phyloP scores from a whole-genome alignment of 2,888 invertebrate genomes.

The Perithous albicinctus region DNA sequence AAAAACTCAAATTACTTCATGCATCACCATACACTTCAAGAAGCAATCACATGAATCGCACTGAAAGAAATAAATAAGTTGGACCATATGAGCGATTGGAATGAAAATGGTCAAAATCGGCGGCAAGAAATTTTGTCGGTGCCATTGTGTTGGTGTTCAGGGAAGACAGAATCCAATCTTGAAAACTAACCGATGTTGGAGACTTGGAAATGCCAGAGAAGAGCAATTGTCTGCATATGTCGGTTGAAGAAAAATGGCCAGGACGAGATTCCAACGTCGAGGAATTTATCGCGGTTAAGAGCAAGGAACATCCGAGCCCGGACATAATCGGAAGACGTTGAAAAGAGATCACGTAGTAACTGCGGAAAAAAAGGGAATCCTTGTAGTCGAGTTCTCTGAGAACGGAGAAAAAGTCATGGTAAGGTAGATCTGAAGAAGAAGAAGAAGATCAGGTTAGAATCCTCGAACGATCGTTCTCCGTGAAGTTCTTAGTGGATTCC shows the following conservation, averaged over 20 bases:
- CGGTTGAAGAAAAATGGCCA: constrained; percentile 67
- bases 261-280: constrained; percentile 62
- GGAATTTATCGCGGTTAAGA: constrained; percentile 58
- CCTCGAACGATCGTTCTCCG: constrained; percentile 35
- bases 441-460: constrained; percentile 69
- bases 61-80: not conserved
- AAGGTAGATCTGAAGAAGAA: constrained; percentile 72
- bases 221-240: constrained; percentile 66
- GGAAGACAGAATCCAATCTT: constrained; percentile 2
- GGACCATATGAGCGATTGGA: not conserved
- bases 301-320: constrained; percentile 35
- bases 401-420: constrained; percentile 71
- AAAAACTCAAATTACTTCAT: no score
- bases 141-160: constrained; percentile 1
- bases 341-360: constrained; percentile 42
- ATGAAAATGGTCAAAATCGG: not conserved
- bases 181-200: constrained; percentile 5
- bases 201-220: constrained; percentile 52
- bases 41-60: not conserved
- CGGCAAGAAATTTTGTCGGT: constrained; percentile 5
- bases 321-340: constrained; percentile 59
- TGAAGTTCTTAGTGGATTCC: constrained; percentile 64
- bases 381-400: constrained; percentile 11
- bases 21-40: not conserved
- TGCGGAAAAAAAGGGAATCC: constrained; percentile 47